phyloP scores from a whole-genome alignment of 2,113 vertebrate genomes.

The Scytalopus superciliaris region DNA sequence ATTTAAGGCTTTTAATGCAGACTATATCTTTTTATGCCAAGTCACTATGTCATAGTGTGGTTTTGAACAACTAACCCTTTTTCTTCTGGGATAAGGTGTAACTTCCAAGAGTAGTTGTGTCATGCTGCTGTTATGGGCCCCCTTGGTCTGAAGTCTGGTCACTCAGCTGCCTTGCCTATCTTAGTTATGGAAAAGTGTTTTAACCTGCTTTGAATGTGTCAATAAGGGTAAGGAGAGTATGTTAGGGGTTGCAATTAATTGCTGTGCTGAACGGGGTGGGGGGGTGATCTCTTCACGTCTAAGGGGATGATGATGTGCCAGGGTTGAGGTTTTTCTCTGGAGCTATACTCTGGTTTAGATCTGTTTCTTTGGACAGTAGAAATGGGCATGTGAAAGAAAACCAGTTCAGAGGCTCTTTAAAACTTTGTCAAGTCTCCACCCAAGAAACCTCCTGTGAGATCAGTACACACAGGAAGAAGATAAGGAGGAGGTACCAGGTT shows the following conservation, averaged over 20 bases:
- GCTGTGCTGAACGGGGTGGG: not conserved
- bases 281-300: not conserved
- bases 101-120: not conserved
- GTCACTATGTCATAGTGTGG: not conserved
- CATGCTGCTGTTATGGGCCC: not conserved
- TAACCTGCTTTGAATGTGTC: not conserved
- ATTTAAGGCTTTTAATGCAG: not conserved
- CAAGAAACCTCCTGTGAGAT: conserved; percentile 32
- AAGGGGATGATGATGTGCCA: not conserved
- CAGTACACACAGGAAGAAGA: not conserved
- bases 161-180: not conserved
- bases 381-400: not conserved
- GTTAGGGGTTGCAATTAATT: not conserved
- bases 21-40: not conserved
- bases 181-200: not conserved
- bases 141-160: not conserved
- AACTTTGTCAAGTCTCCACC: conserved; percentile 7
- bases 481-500: not conserved
- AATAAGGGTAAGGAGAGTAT: not conserved
- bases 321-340: not conserved
- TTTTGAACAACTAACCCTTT: not conserved
- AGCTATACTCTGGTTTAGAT: not conserved
- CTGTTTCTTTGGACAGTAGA: not conserved
- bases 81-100: not conserved
- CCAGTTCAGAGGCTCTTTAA: not conserved